phyloP scores from a whole-genome alignment of 37 sponge, comb jelly and placozoan species.

The Halichondria panicea region DNA sequence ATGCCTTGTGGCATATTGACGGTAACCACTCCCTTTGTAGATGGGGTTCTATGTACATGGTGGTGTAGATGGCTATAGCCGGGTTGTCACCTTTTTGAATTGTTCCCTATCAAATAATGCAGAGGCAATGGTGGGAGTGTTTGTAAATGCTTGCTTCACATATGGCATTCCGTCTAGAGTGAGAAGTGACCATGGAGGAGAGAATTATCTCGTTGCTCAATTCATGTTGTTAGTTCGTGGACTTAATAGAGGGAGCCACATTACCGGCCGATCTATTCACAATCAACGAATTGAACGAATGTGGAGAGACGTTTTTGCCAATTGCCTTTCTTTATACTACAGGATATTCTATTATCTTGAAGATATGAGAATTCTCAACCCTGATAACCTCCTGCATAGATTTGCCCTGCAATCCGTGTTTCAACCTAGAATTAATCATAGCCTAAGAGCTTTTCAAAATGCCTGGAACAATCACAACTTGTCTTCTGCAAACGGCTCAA shows the following conservation, averaged over 20 bases:
- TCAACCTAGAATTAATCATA: slow-evolving; percentile 16
- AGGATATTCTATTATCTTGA: slow-evolving; percentile 28
- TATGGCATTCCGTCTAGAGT: slow-evolving; percentile 72
- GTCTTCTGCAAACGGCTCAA: background rate
- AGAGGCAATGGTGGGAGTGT: slow-evolving; percentile 23
- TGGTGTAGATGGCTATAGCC: slow-evolving; percentile 50
- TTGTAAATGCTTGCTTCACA: background rate
- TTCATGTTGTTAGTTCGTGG: slow-evolving; percentile 52
- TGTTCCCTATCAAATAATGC: slow-evolving; percentile 31
- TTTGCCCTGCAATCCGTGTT: slow-evolving; percentile 36
- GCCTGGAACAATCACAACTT: slow-evolving; percentile 35
- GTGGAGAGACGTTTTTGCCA: slow-evolving; percentile 37
- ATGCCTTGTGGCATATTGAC: slow-evolving; percentile 64
- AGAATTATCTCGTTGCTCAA: slow-evolving; percentile 36
- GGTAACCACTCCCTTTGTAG: slow-evolving; percentile 51
- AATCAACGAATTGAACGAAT: slow-evolving; percentile 58
- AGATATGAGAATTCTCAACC: background rate
- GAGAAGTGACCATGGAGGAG: slow-evolving; percentile 53
- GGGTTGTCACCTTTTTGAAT: slow-evolving; percentile 34
- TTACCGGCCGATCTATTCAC: slow-evolving; percentile 45
- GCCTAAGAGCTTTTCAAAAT: background rate
- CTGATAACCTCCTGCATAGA: background rate
- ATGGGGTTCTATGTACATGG: slow-evolving; percentile 67
- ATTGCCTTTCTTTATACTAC: slow-evolving; percentile 8
- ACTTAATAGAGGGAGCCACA: slow-evolving; percentile 35